phyloP scores from a whole-genome alignment of 2,888 invertebrate species.

The Diadegma fenestrale region DNA sequence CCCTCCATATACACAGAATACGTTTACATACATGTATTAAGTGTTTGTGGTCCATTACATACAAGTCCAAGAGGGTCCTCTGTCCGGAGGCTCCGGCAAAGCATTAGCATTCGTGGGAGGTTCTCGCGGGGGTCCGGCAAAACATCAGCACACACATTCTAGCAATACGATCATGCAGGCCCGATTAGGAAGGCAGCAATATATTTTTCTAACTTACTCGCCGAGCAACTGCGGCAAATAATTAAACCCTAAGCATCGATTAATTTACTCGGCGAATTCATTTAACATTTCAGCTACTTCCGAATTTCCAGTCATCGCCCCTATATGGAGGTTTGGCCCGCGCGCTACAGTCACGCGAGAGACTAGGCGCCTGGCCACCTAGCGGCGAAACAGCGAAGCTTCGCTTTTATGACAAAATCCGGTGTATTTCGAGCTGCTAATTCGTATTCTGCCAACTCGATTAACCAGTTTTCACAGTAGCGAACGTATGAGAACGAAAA shows the following conservation, averaged over 20 bases:
- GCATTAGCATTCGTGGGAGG: conserved; percentile 66
- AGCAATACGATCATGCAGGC: conserved; percentile 56
- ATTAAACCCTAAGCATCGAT: background rate
- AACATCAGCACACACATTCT: conserved; percentile 16
- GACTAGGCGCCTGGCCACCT: conserved; percentile 15
- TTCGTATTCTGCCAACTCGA: background rate
- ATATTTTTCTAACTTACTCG: background rate
- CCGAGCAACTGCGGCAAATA: background rate
- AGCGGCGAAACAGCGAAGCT: background rate
- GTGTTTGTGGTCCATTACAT: conserved; percentile 36
- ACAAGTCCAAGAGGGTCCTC: conserved; percentile 26
- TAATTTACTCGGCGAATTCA: background rate
- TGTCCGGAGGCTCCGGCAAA: background rate
- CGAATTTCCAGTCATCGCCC: background rate
- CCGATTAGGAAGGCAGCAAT: conserved; percentile 44
- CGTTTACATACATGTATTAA: conserved; percentile 15
- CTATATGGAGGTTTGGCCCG: background rate
- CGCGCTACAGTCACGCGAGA: conserved; percentile 20
- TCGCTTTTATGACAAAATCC: background rate
- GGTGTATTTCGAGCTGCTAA: no score
- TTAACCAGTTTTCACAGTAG: background rate
- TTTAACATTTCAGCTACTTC: background rate
- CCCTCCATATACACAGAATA: conserved; percentile 25
- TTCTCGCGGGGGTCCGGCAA: conserved; percentile 44
- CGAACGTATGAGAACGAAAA: background rate